These are phyloP conservation scores for Aeoliscus strigatus DNA, from an alignment of 2,797 vertebrate species.

Conservation along the genomic window DNA sequence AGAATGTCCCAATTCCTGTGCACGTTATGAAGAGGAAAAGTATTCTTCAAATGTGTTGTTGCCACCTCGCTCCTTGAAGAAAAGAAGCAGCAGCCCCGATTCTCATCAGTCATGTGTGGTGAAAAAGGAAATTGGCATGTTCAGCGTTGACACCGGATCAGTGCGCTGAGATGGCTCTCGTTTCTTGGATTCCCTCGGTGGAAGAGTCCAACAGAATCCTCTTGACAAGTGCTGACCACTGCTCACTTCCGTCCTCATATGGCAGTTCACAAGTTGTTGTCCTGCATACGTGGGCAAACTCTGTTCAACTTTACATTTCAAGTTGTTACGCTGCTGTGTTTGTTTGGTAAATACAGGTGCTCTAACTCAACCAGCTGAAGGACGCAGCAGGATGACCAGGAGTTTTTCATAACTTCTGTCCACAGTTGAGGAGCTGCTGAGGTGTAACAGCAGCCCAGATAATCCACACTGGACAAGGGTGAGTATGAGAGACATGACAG, in stretches of 20 bases:
- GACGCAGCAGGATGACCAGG: too few species aligned
- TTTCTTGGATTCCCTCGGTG: conserved; percentile 46
- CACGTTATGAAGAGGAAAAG: too few species aligned
- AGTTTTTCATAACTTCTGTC: conserved; percentile 22
- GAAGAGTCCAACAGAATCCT: conserved; percentile 42
- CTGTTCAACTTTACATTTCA: conserved; percentile 14
- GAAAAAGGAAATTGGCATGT: conserved; percentile 43
- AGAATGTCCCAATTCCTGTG: too few species aligned
- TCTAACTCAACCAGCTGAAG: conserved; percentile 1
- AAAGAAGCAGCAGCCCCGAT: conserved; percentile 23
- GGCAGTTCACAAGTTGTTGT: conserved; percentile 47
- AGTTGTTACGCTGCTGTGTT: too few species aligned
- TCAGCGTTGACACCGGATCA: conserved; percentile 26
- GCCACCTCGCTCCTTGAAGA: conserved; percentile 18
- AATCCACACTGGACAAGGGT: conserved; percentile 36
- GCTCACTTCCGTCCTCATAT: conserved; percentile 21
- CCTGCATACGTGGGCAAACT: conserved; percentile 7
- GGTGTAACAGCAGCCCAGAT: conserved; percentile 30
- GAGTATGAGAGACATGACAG: conserved; percentile 56
- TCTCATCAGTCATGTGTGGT: conserved; percentile 45
- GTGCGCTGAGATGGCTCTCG: conserved; percentile 41
- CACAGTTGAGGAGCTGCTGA: conserved; percentile 42
- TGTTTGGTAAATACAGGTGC: conserved; percentile 47
- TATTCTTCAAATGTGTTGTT: conserved; percentile 4
- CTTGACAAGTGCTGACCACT: conserved; percentile 37